Evolutionary conservation across 2,888 invertebrate species (phyloP), one percentile per base, ranked within the genome.

Genomic region (Folsomia candida): DNA sequence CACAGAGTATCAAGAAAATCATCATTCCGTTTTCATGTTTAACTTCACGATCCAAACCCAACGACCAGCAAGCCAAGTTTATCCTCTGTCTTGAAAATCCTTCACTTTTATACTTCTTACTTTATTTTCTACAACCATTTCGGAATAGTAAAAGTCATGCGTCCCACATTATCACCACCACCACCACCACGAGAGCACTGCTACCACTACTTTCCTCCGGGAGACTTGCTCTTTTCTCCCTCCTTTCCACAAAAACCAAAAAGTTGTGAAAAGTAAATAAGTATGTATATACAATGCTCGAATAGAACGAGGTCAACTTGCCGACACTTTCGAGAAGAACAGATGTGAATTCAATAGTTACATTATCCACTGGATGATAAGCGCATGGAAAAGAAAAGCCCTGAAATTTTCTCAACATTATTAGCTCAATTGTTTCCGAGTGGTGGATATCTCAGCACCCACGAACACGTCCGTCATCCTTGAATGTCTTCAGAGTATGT

Each of bases 331-430:
- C 24, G n/a, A n/a, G 47, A 64, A 24, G 51, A 47, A 64, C 64
- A 64, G 47, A 37, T 64, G 64, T 51, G 64, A 64, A 64, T 64
- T 64, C 47, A 64, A 64, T 64, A 47, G 51, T 51, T 64, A 64
- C 64, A 64, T 64, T 64, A 64, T 24, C 64, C 37, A n/a, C 29
- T 6, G 28, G 62, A 62, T 26, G 14, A 22, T 26, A 20, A 22
- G 47, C 24, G 64, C 29, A 64, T 37, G 64, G 51, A 64, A 64
- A 9, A 37, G 37, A 37, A 37, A 14, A 37, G 14, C n/a, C n/a
- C n/a, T 37, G 37, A 14, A 37, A 64, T 37, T 4, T 37, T 64
- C 47, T 64, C 24, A 3, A 18, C 62, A 25, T 28, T 51, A 64
- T 64, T 64, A 64, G 64, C 64, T 62, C 64, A 64, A 64, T 64